These are phyloP conservation scores for Halcyon senegalensis DNA, from an alignment of 2,113 vertebrate genomes.

Conservation along the genomic window DNA sequence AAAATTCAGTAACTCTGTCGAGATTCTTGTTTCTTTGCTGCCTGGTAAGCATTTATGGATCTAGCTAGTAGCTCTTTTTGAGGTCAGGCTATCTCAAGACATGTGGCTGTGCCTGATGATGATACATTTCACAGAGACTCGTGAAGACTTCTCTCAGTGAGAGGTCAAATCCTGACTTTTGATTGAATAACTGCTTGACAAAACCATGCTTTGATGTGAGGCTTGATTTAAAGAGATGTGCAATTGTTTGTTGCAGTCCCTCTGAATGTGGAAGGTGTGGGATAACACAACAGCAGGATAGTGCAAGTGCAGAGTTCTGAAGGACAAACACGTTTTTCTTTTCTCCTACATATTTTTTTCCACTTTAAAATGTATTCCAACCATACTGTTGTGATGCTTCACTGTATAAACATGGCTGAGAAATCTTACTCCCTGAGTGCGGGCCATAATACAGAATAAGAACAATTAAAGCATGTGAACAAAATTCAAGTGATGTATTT, in stretches of 20 bases:
- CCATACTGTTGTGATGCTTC: background rate
- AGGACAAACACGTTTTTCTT: background rate
- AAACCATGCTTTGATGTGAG: background rate
- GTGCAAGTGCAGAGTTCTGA: background rate
- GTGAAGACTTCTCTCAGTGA: background rate
- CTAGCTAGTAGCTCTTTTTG: background rate
- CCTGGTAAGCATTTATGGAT: background rate
- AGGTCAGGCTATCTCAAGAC: background rate
- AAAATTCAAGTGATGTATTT: background rate
- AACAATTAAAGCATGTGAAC: background rate
- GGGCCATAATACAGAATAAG: background rate
- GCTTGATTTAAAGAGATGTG: background rate
- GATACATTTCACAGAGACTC: background rate
- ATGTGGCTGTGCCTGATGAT: background rate
- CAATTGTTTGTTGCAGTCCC: background rate
- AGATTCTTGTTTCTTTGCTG: background rate
- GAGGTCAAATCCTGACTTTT: background rate
- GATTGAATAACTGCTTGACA: background rate
- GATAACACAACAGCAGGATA: background rate
- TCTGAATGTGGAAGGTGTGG: background rate
- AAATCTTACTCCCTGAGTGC: background rate
- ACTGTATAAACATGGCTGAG: background rate
- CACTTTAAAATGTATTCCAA: background rate
- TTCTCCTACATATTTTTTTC: background rate
- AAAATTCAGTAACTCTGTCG: background rate